Conservation (phyloP, 1,140 invertebrate genomes). For the Drosophila novamexicana region DNA sequence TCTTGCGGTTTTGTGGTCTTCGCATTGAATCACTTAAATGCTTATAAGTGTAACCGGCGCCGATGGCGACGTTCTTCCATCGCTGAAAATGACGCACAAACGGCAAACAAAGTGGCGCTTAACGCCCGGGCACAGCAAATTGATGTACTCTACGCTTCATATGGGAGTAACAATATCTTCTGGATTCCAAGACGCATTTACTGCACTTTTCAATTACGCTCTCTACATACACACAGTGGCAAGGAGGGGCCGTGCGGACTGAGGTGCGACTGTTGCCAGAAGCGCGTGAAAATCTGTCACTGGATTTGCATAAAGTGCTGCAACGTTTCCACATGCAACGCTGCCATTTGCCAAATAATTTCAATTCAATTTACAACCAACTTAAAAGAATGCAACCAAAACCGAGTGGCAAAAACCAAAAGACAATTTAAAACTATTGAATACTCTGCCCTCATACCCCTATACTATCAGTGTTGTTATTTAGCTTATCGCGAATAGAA, state of each 20-base stretch:
- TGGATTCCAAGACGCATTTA: neutral
- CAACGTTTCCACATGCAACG: slow-evolving; percentile 20
- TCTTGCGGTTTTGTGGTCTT: neutral
- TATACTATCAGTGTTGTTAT: too few relatives aligned
- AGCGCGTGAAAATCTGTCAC: slow-evolving; percentile 46
- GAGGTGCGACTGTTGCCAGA: neutral
- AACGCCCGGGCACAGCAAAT: slow-evolving; percentile 19
- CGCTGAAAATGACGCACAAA: slow-evolving; percentile 33
- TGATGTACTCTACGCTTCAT: slow-evolving; percentile 17
- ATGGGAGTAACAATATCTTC: slow-evolving; percentile 8
- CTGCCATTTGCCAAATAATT: slow-evolving; percentile 61
- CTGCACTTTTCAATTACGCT: slow-evolving; percentile 33
- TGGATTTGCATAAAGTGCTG: slow-evolving; percentile 65
- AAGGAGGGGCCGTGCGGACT: neutral
- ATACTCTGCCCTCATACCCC: neutral
- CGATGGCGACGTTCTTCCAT: neutral
- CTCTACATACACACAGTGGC: neutral
- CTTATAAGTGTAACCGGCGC: slow-evolving; percentile 37
- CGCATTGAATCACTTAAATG: slow-evolving; percentile 62
- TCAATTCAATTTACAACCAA: slow-evolving; percentile 59
- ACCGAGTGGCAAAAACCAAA: neutral
- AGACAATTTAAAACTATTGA: neutral
- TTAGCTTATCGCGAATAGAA: too few relatives aligned
- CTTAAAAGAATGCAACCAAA: slow-evolving; percentile 27
- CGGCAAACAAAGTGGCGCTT: slow-evolving; percentile 31